phyloP scores from a whole-genome alignment of 1,140 invertebrate species.

The Zaprionus gabonicus region DNA sequence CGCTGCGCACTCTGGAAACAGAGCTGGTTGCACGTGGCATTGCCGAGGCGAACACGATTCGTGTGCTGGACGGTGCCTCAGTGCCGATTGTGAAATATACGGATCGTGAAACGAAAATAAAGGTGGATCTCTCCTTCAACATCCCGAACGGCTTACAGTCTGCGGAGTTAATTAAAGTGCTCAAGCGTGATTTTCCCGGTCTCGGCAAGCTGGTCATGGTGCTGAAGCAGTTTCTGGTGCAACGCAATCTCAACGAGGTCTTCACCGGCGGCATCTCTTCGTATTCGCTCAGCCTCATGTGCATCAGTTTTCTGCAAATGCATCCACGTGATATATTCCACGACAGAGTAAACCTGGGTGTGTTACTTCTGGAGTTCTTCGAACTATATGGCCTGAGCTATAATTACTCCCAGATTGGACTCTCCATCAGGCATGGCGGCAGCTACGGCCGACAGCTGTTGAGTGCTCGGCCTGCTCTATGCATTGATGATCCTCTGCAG shows the following conservation, averaged over 20 bases:
- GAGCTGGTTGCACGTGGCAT: constrained; percentile 94
- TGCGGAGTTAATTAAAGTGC: constrained; percentile 95
- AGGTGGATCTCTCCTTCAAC: constrained; percentile 98
- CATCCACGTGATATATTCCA: constrained; percentile 86
- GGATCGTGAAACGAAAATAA: constrained; percentile 95
- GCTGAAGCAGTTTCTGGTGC: constrained; percentile 97
- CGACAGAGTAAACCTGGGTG: constrained; percentile 92
- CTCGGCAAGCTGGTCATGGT: constrained; percentile 96
- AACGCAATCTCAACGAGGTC: constrained; percentile 98
- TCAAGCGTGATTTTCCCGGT: constrained; percentile 91
- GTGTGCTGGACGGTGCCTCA: constrained; percentile 97
- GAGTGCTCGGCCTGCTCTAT: constrained; percentile 95
- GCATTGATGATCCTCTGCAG: constrained; percentile 97
- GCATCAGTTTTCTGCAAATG: constrained; percentile 96
- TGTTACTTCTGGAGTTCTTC: constrained; percentile 98
- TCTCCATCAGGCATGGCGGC: constrained; percentile 95
- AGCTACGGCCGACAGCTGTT: constrained; percentile 95
- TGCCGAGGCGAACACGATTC: constrained; percentile 93
- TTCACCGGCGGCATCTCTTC: constrained; percentile 98
- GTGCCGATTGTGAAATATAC: constrained; percentile 98
- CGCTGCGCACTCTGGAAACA: constrained; percentile 94
- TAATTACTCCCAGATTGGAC: constrained; percentile 97
- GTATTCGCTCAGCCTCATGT: constrained; percentile 98
- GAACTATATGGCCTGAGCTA: constrained; percentile 98
- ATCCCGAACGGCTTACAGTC: constrained; percentile 97